phyloP scores from a whole-genome alignment of 2,113 vertebrate species.

The Pachyramphus minor region DNA sequence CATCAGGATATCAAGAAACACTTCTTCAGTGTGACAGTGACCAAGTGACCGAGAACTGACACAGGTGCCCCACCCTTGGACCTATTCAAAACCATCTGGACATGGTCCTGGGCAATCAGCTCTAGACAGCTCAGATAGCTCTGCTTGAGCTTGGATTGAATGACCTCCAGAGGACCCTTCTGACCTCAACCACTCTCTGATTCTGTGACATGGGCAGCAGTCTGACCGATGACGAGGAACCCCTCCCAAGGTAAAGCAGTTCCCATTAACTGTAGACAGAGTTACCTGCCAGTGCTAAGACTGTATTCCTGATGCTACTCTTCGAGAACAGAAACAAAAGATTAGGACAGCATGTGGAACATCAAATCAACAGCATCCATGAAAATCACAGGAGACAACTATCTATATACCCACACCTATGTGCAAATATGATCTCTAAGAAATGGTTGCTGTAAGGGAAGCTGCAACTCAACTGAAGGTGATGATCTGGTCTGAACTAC shows the following conservation, averaged over 20 bases:
- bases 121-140: too few species aligned
- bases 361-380: neutral
- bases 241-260: neutral
- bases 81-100: neutral
- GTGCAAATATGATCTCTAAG: neutral
- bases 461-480: neutral
- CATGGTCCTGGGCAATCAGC: accelerated
- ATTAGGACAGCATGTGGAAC: neutral
- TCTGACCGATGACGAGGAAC: neutral
- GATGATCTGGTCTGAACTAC: neutral
- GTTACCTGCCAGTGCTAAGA: neutral
- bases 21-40: neutral
- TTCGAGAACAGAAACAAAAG: neutral
- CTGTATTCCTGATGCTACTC: neutral
- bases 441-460: neutral
- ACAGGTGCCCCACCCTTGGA: neutral
- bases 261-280: neutral
- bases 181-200: neutral
- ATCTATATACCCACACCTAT: neutral
- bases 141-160: neutral
- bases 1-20: neutral
- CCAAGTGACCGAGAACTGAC: neutral
- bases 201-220: neutral
- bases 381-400: neutral
- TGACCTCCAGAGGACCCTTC: neutral